A percentile compares a stretch with the other conserved stretches of the same genome.
Evolutionary conservation across 2,797 vertebrate genomes (phyloP).

Genomic region (Fringilla coelebs): DNA sequence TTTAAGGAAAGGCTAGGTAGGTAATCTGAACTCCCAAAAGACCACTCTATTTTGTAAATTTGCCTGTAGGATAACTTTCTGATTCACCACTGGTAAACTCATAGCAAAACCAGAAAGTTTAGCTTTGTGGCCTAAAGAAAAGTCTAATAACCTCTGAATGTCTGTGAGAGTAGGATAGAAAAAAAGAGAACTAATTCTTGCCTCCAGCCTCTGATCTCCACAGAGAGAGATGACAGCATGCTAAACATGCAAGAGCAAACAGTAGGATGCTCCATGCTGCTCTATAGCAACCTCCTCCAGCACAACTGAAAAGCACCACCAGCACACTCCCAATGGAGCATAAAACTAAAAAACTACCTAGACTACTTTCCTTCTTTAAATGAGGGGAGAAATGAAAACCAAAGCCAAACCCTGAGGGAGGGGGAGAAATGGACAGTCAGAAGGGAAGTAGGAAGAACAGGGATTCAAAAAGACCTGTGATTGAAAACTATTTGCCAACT

Average conservation of each 20-base stretch:
- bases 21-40: neutral
- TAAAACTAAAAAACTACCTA: neutral
- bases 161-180: neutral
- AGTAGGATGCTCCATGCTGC: neutral
- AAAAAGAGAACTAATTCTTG: neutral
- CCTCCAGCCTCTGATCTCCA: neutral
- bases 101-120: neutral
- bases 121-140: neutral
- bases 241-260: neutral
- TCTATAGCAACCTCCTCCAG: neutral
- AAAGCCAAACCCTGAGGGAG: neutral
- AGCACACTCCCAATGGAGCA: neutral
- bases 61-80: neutral
- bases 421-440: neutral
- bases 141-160: neutral
- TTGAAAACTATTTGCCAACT: neutral
- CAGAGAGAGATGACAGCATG: neutral
- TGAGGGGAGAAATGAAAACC: neutral
- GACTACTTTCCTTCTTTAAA: neutral
- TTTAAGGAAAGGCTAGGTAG: neutral
- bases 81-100: neutral
- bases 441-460: neutral
- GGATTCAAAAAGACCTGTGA: neutral
- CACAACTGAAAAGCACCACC: neutral
- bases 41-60: neutral